These are phyloP conservation scores for Rhyacophila evoluta DNA, from an alignment of 2,888 invertebrate genomes.

Conservation along the genomic window DNA sequence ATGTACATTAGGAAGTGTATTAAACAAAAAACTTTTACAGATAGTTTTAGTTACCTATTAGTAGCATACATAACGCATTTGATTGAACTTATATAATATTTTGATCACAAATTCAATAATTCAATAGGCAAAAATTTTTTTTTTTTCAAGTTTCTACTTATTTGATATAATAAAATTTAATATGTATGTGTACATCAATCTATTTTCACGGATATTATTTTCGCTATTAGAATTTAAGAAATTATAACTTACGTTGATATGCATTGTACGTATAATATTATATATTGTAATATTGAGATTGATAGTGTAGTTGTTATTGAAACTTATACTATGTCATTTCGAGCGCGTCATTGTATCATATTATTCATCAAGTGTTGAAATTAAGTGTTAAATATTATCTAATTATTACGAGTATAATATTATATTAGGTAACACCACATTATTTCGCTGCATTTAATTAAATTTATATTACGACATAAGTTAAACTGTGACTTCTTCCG, in stretches of 20 bases:
- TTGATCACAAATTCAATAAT: too few relatives aligned
- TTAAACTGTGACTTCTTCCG: constrained; percentile 84
- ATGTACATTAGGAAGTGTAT: too few relatives aligned
- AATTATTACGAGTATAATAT: background rate
- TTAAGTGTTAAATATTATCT: background rate
- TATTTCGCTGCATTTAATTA: background rate
- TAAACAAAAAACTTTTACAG: too few relatives aligned
- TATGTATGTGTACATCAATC: background rate
- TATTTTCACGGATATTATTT: background rate
- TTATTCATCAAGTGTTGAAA: background rate
- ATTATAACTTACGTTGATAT: constrained; percentile 29
- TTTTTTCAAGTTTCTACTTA: too few relatives aligned
- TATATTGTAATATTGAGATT: constrained; percentile 2
- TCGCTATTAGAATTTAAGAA: background rate
- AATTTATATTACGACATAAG: background rate
- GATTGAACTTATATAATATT: too few relatives aligned
- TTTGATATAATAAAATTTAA: too few relatives aligned
- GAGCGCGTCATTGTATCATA: background rate
- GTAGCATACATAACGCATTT: too few relatives aligned
- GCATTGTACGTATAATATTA: constrained; percentile 31
- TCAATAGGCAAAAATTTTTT: too few relatives aligned
- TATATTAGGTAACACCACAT: background rate
- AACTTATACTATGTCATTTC: background rate
- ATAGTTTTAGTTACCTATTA: too few relatives aligned
- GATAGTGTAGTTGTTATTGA: constrained; percentile 5